phyloP scores from a whole-genome alignment of 2,113 vertebrate species.

The Sphaerodactylus townsendi region DNA sequence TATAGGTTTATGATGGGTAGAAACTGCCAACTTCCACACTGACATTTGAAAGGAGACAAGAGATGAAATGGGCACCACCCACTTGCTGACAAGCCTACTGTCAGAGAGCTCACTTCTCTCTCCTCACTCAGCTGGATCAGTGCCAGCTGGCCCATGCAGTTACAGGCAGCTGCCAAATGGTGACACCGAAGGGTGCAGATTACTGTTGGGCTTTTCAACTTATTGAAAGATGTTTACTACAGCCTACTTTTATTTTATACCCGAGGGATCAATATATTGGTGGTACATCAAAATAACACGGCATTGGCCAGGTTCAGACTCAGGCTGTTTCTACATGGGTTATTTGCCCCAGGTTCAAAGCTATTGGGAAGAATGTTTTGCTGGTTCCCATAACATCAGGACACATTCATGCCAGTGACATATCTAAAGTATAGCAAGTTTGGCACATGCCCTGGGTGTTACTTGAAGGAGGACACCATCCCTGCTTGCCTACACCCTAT shows the following conservation, averaged over 20 bases:
- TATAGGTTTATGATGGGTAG: neutral
- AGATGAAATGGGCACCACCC: neutral
- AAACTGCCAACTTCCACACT: neutral
- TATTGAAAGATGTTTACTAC: neutral
- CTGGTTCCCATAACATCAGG: too few relatives aligned
- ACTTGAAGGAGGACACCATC: too few relatives aligned
- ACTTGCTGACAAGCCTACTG: neutral
- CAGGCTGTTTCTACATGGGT: neutral
- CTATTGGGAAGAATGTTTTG: too few relatives aligned
- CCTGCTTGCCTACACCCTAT: too few relatives aligned
- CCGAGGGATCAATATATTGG: too few relatives aligned
- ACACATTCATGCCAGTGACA: too few relatives aligned
- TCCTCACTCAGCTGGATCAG: neutral
- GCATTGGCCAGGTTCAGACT: neutral
- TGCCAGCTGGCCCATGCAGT: neutral
- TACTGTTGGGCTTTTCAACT: neutral
- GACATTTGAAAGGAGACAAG: neutral
- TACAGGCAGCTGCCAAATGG: neutral
- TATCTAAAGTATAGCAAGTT: too few relatives aligned
- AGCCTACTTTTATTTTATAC: neutral
- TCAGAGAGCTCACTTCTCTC: neutral
- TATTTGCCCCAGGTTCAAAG: too few relatives aligned
- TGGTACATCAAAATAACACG: neutral
- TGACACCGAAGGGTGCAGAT: neutral
- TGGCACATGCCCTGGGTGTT: too few relatives aligned